Percentiles rank a stretch among this genome's conserved stretches.
Evolutionary conservation across 2,888 invertebrate species (phyloP).

Genomic region (Pycnomerus fuliginosus): DNA sequence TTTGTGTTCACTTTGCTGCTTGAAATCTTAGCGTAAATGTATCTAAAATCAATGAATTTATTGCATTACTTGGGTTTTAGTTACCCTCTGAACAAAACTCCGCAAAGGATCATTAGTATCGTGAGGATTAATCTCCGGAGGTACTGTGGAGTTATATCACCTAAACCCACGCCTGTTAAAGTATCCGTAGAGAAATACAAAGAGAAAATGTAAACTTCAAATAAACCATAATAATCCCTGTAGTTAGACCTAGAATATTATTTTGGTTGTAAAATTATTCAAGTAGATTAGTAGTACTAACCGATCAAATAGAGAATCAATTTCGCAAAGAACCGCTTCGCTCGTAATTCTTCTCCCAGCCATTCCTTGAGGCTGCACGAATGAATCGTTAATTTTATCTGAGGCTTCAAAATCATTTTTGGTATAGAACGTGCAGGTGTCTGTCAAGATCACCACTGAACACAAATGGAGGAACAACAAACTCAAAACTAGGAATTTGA

Average conservation of each 20-base stretch:
- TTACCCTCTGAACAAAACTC: constrained; percentile 56
- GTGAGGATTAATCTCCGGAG: constrained; percentile 53
- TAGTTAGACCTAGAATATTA: too few species aligned
- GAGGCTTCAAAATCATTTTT: too few species aligned
- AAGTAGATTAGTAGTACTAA: too few species aligned
- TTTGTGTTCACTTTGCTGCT: constrained; percentile 25
- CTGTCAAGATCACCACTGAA: constrained; percentile 51
- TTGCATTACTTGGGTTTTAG: too few species aligned
- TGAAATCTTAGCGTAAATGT: constrained; percentile 29
- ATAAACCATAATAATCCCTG: too few species aligned
- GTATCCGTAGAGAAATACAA: constrained; percentile 56
- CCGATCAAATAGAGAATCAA: too few species aligned
- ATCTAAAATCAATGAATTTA: constrained; percentile 2
- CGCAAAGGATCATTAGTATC: constrained; percentile 53
- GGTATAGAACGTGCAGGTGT: constrained; percentile 49
- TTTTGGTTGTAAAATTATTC: too few species aligned
- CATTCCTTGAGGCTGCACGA: too few species aligned
- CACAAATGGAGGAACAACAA: constrained; percentile 56
- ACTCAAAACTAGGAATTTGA: constrained; percentile 55
- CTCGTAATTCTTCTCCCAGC: too few species aligned
- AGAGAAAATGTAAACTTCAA: constrained; percentile 48
- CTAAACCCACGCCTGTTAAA: constrained; percentile 56
- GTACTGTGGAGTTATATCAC: constrained; percentile 55
- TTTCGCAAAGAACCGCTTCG: too few species aligned
- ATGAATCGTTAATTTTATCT: too few species aligned